Evolutionary conservation across 2,888 invertebrate genomes (phyloP), one percentile per base, ranked within the genome.

Genomic region (Exephanes ischioxanthus): DNA sequence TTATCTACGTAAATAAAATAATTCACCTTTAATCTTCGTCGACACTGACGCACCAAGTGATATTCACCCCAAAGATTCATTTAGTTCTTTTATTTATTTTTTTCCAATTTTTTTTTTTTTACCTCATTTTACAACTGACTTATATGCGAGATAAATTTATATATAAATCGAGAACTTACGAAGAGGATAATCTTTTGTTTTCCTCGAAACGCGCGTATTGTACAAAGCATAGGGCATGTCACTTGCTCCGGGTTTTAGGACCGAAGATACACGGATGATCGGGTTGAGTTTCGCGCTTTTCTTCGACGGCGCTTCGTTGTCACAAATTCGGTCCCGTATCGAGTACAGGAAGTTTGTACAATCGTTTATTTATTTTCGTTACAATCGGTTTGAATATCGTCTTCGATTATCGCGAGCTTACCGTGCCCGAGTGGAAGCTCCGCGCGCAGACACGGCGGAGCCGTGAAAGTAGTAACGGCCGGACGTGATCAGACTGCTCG

Each of bases 1-100:
- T 16, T 68, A 19, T n/a, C 48, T 73, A 76, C 61, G 63, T 81
- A 81, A 81, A 76, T 81, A 63, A 81, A 81, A 81, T 76, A 81
- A 75, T 75, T 61, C 19, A 58, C 61, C 67, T 41, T 53, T 51
- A 76, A 63, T 51, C 45, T 30, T 30, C 30, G 53, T 66, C 16
- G 41, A 16, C 77, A 26, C 11, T 2, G 16, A 77, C 30, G 19
- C n/a, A 37, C 16, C 11, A 37, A 11, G 37, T 37, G 30, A 33
- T 63, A 33, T 14, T 63, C 63, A 1, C 37, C 5, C 30, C 6
- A 63, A n/a, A 7, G 9, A 33, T 63, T 63, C n/a, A 63, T 33
- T 63, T 7, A 33, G n/a, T n/a, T 11, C 0, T 66, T 41, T 37
- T 5, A 1, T 37, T 37, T 7, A n/a, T n/a, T n/a, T 9, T 37